These are phyloP conservation scores for Pempheris klunzingeri DNA, from an alignment of 2,797 vertebrate genomes.

Conservation along the genomic window DNA sequence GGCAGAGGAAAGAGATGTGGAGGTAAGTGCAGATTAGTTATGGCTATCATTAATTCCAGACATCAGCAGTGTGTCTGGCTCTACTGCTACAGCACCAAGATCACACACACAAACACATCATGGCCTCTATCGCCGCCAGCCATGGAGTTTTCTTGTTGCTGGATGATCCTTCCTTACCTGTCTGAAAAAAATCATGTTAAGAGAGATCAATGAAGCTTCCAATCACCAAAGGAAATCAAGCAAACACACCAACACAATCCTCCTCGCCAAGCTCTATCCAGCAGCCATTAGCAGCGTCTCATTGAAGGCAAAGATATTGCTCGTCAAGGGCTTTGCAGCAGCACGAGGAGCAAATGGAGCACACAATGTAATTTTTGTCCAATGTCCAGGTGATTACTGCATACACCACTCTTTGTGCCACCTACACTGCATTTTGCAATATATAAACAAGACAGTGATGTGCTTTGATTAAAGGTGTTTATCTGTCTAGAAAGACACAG, in stretches of 20 bases:
- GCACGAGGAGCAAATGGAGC: background rate
- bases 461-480: background rate
- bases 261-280: slow-evolving; percentile 17
- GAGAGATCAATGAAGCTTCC: slow-evolving; percentile 45
- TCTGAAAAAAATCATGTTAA: slow-evolving; percentile 39
- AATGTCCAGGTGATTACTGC: slow-evolving; percentile 5
- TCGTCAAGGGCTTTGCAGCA: slow-evolving; percentile 21
- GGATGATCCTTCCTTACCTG: slow-evolving; percentile 45
- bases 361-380: slow-evolving; percentile 9
- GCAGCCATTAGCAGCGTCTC: slow-evolving; percentile 25
- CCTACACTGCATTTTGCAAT: background rate
- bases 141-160: slow-evolving; percentile 34
- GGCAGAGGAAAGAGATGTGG: slow-evolving; percentile 6
- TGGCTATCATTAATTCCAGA: slow-evolving; percentile 55
- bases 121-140: slow-evolving; percentile 53
- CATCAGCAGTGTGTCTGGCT: slow-evolving; percentile 55
- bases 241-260: slow-evolving; percentile 42
- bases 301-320: slow-evolving; percentile 28
- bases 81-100: slow-evolving; percentile 37
- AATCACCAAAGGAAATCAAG: slow-evolving; percentile 31
- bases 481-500: background rate
- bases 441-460: background rate
- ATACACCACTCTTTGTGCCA: background rate
- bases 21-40: slow-evolving; percentile 28
- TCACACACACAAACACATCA: slow-evolving; percentile 55